These are phyloP conservation scores for Elgonia sp. DNA, from an alignment of 2,888 invertebrate species.

Conservation along the genomic window DNA sequence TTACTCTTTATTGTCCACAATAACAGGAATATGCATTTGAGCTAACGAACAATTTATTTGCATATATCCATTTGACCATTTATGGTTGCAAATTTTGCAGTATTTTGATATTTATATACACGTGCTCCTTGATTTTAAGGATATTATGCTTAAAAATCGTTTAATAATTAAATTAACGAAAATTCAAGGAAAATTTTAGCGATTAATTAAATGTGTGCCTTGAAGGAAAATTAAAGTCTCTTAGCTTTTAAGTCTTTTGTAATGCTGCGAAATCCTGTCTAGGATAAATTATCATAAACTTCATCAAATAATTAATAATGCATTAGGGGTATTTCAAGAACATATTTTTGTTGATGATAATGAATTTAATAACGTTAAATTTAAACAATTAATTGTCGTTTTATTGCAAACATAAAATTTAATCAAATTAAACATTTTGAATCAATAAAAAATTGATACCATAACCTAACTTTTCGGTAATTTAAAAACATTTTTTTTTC, in stretches of 20 bases:
- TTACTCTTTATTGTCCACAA: slow-evolving; percentile 37
- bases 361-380: too few relatives aligned
- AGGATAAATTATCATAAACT: slow-evolving; percentile 4
- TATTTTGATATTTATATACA: slow-evolving; percentile 27
- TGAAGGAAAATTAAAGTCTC: slow-evolving; percentile 2
- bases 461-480: too few relatives aligned
- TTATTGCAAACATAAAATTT: too few relatives aligned
- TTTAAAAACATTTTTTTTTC: too few relatives aligned
- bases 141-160: slow-evolving; percentile 18
- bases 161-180: neutral
- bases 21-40: slow-evolving; percentile 47
- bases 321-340: neutral
- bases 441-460: too few relatives aligned
- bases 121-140: slow-evolving; percentile 2
- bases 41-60: slow-evolving; percentile 52
- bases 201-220: slow-evolving; percentile 1
- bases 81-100: slow-evolving; percentile 32
- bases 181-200: neutral
- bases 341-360: too few relatives aligned
- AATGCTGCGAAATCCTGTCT: neutral
- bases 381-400: neutral
- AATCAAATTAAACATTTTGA: too few relatives aligned
- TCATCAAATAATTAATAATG: slow-evolving; percentile 7
- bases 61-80: too few relatives aligned
- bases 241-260: slow-evolving; percentile 5